Evolutionary conservation across 2,797 vertebrate genomes (phyloP).

Genomic region (Scyliorhinus canicula): DNA sequence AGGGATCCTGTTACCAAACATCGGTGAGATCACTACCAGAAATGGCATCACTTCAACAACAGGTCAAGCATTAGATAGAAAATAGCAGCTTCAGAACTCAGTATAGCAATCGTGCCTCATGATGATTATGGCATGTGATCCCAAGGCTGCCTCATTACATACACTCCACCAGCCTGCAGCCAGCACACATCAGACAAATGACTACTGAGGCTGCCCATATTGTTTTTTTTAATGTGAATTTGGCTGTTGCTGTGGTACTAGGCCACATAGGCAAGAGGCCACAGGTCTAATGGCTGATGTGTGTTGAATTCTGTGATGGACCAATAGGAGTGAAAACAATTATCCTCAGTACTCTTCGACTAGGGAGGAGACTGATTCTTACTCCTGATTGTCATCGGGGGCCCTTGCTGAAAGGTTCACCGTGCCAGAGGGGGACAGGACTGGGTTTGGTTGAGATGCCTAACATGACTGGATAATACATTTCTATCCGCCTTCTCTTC

Average conservation of each 20-base stretch:
- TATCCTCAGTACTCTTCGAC: background rate
- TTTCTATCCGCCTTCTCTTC: background rate
- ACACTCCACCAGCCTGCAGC: background rate
- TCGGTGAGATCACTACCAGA: background rate
- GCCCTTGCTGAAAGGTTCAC: background rate
- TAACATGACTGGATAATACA: background rate
- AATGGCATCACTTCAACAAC: constrained; percentile 6
- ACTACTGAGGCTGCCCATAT: background rate
- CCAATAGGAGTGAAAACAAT: background rate
- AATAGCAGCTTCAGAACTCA: background rate
- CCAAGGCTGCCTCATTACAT: background rate
- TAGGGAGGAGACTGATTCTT: background rate
- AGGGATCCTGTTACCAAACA: constrained; percentile 12
- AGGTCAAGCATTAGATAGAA: background rate
- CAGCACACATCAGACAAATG: background rate
- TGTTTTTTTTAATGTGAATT: background rate
- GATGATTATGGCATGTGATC: background rate
- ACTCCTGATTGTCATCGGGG: background rate
- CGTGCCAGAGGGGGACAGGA: background rate
- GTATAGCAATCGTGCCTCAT: background rate
- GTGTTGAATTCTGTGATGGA: background rate
- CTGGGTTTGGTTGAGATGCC: background rate
- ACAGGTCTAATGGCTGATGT: background rate
- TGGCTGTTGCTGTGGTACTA: background rate
- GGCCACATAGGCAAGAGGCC: background rate